Percentiles rank a stretch among this genome's conserved stretches.
Conservation (phyloP, 2,797 vertebrate genomes). For the Notolepis coatsorum region DNA sequence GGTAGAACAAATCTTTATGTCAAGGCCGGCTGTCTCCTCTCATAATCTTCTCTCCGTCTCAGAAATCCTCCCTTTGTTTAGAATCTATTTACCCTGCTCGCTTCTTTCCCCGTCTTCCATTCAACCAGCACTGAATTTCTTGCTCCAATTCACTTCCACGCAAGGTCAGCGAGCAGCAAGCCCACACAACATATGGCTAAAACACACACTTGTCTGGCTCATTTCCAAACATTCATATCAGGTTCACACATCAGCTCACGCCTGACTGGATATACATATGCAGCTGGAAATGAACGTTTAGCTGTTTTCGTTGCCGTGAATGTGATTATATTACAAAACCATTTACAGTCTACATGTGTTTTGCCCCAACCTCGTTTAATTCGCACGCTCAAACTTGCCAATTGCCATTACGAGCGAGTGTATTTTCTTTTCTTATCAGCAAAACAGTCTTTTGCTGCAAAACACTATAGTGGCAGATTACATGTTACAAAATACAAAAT, state of each 20-base stretch:
- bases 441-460: too few species aligned
- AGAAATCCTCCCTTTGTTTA: slow-evolving; percentile 68
- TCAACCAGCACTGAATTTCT: slow-evolving; percentile 5
- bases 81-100: slow-evolving; percentile 47
- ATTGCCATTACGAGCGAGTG: slow-evolving; percentile 40
- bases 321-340: slow-evolving; percentile 51
- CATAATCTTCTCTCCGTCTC: too few species aligned
- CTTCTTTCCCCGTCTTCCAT: slow-evolving; percentile 12
- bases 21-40: slow-evolving; percentile 54
- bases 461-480: too few species aligned
- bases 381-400: slow-evolving; percentile 46
- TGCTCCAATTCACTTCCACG: slow-evolving; percentile 27
- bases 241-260: slow-evolving; percentile 53
- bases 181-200: slow-evolving; percentile 47
- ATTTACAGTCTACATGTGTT: slow-evolving; percentile 54
- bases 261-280: slow-evolving; percentile 37
- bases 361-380: too few species aligned
- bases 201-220: slow-evolving; percentile 44
- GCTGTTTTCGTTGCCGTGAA: slow-evolving; percentile 21
- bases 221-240: slow-evolving; percentile 53
- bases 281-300: slow-evolving; percentile 52
- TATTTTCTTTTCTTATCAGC: too few species aligned
- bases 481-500: too few species aligned
- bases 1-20: slow-evolving; percentile 66
- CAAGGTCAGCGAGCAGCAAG: slow-evolving; percentile 19